Evolutionary conservation across 1,140 invertebrate genomes (phyloP).

Genomic region (Macrobrachium nipponense): DNA sequence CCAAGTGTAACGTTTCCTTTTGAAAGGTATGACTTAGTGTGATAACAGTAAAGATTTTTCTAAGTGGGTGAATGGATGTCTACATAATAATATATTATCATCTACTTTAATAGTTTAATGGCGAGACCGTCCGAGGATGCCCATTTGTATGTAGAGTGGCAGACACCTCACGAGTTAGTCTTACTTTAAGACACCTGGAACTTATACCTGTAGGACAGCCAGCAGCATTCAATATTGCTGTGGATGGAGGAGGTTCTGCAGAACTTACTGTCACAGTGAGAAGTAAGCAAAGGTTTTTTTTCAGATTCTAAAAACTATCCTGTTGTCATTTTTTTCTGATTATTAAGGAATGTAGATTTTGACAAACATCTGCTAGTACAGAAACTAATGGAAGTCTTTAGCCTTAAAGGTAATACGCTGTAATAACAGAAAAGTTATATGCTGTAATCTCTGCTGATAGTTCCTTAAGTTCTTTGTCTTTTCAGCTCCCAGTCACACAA

Average conservation of each 20-base stretch:
- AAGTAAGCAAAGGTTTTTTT: constrained; percentile 68
- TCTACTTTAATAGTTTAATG: constrained; percentile 80
- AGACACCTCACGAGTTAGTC: constrained; percentile 82
- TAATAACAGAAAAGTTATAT: constrained; percentile 44
- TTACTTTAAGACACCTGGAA: constrained; percentile 84
- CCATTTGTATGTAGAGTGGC: constrained; percentile 88
- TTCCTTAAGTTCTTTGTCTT: constrained; percentile 62
- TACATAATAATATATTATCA: neutral
- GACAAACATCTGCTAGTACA: too few species aligned
- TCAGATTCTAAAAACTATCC: neutral
- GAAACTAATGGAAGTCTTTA: too few species aligned
- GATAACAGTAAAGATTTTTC: neutral
- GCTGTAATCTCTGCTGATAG: neutral
- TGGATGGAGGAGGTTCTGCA: constrained; percentile 84
- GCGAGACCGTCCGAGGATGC: constrained; percentile 91
- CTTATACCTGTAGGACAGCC: constrained; percentile 88
- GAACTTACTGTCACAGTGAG: constrained; percentile 89
- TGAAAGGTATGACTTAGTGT: too few species aligned
- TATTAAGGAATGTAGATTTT: neutral
- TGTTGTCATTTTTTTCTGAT: neutral
- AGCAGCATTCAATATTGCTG: constrained; percentile 89
- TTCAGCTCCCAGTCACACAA: constrained; percentile 72
- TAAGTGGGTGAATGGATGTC: neutral
- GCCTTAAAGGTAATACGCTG: neutral
- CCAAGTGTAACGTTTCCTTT: too few species aligned